Evolutionary conservation across 2,797 vertebrate genomes (phyloP).

Genomic region (Smutsia temminckii): DNA sequence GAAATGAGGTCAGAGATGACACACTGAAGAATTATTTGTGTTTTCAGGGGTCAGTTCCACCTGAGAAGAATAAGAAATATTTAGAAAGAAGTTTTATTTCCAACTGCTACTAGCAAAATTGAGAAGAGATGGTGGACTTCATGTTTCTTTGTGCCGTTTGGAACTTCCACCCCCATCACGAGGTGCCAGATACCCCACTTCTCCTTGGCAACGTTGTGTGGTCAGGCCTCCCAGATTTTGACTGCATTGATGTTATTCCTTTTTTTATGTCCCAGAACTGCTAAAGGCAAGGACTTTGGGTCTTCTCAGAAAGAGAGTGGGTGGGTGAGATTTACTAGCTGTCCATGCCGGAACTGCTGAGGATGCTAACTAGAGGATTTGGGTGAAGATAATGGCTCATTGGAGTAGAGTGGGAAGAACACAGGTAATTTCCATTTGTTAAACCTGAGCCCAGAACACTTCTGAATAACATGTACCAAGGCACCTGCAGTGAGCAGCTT

Average conservation of each 20-base stretch:
- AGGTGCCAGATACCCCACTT: neutral
- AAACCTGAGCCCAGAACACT: neutral
- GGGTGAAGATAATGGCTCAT: rapidly evolving
- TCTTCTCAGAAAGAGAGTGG: neutral
- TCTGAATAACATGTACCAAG: neutral
- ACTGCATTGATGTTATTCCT: no score
- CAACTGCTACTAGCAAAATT: neutral
- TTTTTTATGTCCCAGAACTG: neutral
- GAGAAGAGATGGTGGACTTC: neutral
- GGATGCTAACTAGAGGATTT: neutral
- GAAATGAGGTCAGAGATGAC: neutral
- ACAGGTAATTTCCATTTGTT: neutral
- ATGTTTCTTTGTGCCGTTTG: neutral
- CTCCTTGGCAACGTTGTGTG: neutral
- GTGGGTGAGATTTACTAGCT: neutral
- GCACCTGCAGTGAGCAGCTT: neutral
- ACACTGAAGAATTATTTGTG: no score
- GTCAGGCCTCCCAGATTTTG: neutral
- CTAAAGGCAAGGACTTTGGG: neutral
- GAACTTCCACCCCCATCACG: neutral
- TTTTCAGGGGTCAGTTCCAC: neutral
- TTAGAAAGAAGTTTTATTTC: neutral
- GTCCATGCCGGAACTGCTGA: neutral
- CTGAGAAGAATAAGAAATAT: neutral
- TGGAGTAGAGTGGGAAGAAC: neutral